Conservation (phyloP, 2,888 invertebrate species). For the Dinocampus coccinellae region DNA sequence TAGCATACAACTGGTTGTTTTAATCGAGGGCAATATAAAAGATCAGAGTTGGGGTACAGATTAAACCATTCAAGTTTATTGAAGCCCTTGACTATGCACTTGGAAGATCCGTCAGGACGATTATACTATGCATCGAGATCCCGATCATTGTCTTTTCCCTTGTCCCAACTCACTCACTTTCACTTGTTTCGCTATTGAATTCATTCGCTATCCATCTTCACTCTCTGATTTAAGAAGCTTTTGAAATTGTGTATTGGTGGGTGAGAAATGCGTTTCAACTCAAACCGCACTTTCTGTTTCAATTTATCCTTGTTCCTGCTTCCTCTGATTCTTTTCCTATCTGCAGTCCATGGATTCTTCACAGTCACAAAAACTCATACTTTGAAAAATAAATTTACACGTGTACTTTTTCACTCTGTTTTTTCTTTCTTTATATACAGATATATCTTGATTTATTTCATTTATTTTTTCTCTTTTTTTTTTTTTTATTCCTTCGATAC, state of each 20-base stretch:
- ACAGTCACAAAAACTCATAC: no score
- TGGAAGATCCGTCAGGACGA: conserved; percentile 44
- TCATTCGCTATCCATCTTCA: neutral
- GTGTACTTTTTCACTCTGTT: no score
- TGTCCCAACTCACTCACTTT: neutral
- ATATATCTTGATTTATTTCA: no score
- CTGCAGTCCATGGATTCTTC: no score
- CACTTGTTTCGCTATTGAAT: neutral
- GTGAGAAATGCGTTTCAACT: conserved; percentile 30
- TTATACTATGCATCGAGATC: conserved; percentile 37
- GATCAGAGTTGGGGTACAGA: neutral
- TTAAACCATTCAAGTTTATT: conserved; percentile 4
- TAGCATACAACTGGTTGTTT: neutral
- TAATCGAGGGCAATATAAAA: neutral
- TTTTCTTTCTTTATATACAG: conserved; percentile 21
- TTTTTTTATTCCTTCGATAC: conserved; percentile 14
- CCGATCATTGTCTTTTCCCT: conserved; percentile 10
- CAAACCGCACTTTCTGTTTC: conserved; percentile 44
- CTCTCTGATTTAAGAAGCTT: neutral
- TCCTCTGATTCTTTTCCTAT: no score
- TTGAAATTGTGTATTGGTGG: neutral
- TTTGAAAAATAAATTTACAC: no score
- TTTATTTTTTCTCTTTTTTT: no score
- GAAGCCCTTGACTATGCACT: conserved; percentile 38
- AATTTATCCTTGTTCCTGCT: conserved; percentile 39